phyloP scores from a whole-genome alignment of 2,797 vertebrate genomes.

The Linurgus olivaceus region DNA sequence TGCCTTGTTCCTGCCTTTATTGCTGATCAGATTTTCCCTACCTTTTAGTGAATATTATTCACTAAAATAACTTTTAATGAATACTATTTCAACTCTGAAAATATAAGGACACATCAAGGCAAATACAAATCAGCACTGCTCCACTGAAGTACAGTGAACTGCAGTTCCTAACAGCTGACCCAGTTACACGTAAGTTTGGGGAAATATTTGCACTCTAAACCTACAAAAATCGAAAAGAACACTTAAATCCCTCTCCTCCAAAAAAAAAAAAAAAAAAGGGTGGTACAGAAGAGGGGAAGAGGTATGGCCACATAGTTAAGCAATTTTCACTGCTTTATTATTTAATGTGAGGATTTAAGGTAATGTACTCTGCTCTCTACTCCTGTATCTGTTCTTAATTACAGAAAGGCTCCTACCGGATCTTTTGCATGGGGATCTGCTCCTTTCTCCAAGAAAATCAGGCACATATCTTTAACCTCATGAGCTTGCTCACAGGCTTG shows the following conservation, averaged over 20 bases:
- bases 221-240: neutral
- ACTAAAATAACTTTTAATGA: neutral
- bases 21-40: neutral
- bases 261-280: too few species aligned
- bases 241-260: neutral
- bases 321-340: neutral
- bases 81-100: neutral
- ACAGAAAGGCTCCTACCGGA: conserved; percentile 67
- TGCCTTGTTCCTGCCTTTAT: neutral
- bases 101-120: neutral
- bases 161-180: neutral
- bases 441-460: conserved; percentile 84
- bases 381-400: neutral
- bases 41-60: neutral
- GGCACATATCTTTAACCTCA: conserved; percentile 79
- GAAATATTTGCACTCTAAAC: neutral
- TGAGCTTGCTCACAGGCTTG: conserved; percentile 83
- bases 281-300: neutral
- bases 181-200: neutral
- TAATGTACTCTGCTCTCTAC: neutral
- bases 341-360: neutral
- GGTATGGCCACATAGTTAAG: neutral
- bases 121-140: neutral
- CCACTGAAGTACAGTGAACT: neutral
- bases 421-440: conserved; percentile 84